Base-by-base conservation (phyloP, 2,113 vertebrate species). In the Hypanus sabinus region DNA sequence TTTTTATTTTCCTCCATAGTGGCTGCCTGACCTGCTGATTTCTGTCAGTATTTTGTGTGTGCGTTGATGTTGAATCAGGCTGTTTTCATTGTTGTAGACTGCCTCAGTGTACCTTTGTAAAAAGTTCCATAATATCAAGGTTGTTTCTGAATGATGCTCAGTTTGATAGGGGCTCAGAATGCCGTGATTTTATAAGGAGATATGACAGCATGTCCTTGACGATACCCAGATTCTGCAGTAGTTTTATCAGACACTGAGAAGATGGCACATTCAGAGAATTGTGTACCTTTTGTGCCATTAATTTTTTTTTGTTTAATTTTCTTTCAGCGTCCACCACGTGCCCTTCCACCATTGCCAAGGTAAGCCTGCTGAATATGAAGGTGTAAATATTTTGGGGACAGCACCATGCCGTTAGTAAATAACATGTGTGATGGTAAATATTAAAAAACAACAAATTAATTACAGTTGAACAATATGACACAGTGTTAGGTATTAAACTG, bases 341-440 rank as follows among this genome's bases (percentile, higher is more conserved):
- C 97, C 10, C 97, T 99, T 90, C 98, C 98, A 79, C 96, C 97
- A 46, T 96, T 98, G 96, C 98, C 97, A 95, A 98, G 98, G 99
- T 99, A 96, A 96, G 96, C 94, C 3, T 93, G 57, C 12, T 93
- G 24, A 93, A 75, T 55, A 27, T 16, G 12, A 55, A 30, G 38
- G 30, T 93, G 36, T 30, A 46, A 55, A 30, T 65, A 11, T 5
- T 38, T 93, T 36, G 73, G 16, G 33, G 22, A 73, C 38, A 55
- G n/a, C 36, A 30, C 38, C 27, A 36, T 71, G 22, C 14, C 27
- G 33, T 18, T 16, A 16, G 85, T 33, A 33, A 65, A 62, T 33
- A 68, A 18, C 30, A 27, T 6, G 12, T 65, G 14, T 36, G 60
- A 36, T 65, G 60, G 16, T 33, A 90, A 65, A 33, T 62, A 62